Base-by-base conservation (phyloP, 2,888 invertebrate genomes). In the Julus scandinavius region DNA sequence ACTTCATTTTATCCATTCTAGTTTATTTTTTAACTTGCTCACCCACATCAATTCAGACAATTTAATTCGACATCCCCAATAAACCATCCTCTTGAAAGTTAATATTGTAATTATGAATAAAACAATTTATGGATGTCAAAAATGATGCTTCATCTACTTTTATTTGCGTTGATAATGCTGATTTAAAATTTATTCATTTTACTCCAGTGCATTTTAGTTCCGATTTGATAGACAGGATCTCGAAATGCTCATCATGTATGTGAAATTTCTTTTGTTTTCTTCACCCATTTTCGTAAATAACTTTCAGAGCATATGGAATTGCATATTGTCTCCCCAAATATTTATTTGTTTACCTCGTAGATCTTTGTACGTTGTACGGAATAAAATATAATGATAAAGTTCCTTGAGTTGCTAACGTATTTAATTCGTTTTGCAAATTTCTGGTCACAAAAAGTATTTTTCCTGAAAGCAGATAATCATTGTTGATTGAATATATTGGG, bases 331-430 rank as follows among this genome's bases (percentile, higher is more conserved):
- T 58, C 50, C 50, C 1, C 87, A 29, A 89, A 89, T 89, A 89
- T 89, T 89, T 89, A 89, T 89, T 89, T 89, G 89, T 89, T 89
- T 87, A 89, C 89, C 80, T 89, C 88, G 88, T 88, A 88, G 88
- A 85, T 86, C 89, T 89, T 89, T 89, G 89, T 89, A 89, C 88
- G 89, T 87, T 89, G 89, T 89, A 89, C 88, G 85, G 85, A 86
- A 88, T 86, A 58, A 88, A 88, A 86, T 83, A 87, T 87, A 87
- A 50, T 63, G 87, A 87, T 87, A 38, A 87, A 87, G 58, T 87
- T 87, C 85, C 85, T 85, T 85, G n/a, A 85, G 41, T 9, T 45
- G 17, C 40, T 13, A 45, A n/a, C 38, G 80, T 80, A 80, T 38
- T 38, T 80, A 80, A 80, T 38, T 72, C 63, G 5, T 80, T 80